Conservation (phyloP, 1,140 invertebrate species). For the Ephestia elutella region DNA sequence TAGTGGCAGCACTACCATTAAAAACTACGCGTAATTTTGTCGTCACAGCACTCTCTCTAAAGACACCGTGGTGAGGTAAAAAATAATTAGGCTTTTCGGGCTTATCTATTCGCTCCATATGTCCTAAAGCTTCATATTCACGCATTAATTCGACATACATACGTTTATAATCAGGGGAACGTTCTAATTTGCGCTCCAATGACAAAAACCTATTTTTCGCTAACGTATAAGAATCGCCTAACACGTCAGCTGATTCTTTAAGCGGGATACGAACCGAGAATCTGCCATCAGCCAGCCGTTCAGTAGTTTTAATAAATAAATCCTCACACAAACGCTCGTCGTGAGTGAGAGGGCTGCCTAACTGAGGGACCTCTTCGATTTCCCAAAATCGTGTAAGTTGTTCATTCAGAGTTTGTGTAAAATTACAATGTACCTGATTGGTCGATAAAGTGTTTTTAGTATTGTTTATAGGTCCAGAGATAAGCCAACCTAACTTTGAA, state of each 20-base stretch:
- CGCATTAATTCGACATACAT: constrained; percentile 34
- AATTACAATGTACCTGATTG: constrained; percentile 17
- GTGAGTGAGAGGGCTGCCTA: constrained; percentile 3
- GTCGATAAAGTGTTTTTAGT: background rate
- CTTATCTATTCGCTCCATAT: constrained; percentile 25
- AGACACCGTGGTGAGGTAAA: constrained; percentile 24
- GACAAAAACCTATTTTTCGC: constrained; percentile 24
- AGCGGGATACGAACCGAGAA: constrained; percentile 24
- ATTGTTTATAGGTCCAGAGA: constrained; percentile 11
- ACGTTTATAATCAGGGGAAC: constrained; percentile 20
- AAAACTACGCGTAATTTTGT: constrained; percentile 20
- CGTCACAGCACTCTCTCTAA: constrained; percentile 20
- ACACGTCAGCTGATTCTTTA: constrained; percentile 21
- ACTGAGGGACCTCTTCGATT: constrained; percentile 18
- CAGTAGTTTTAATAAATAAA: constrained; percentile 16
- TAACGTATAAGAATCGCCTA: background rate
- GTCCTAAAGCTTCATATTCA: constrained; percentile 27
- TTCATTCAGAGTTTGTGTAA: constrained; percentile 16
- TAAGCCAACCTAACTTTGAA: constrained; percentile 18
- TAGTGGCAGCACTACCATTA: constrained; percentile 17
- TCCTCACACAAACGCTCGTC: constrained; percentile 23
- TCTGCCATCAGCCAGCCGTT: constrained; percentile 18
- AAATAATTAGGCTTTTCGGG: constrained; percentile 10
- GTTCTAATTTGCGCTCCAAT: constrained; percentile 32
- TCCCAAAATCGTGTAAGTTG: constrained; percentile 30